These are phyloP conservation scores for Tachycineta bicolor DNA, from an alignment of 2,113 vertebrate genomes.

Conservation along the genomic window DNA sequence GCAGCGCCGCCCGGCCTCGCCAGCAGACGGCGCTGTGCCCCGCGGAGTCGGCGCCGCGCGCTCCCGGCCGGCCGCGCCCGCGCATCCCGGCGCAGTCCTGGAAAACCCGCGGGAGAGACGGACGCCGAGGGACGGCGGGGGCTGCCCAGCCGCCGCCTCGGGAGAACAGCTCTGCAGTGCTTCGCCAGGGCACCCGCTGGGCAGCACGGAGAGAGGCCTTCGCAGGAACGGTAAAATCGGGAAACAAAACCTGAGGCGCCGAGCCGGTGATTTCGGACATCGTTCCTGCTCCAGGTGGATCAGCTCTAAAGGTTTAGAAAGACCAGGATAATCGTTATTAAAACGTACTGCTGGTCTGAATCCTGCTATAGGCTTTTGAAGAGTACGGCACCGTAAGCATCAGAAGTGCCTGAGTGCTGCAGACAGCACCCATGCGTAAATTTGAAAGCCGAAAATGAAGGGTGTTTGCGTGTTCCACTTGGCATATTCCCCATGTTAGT, in stretches of 20 bases:
- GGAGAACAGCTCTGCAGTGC: background rate
- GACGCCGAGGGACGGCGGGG: no score
- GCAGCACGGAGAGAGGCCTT: background rate
- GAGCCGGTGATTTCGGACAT: background rate
- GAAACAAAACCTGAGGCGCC: background rate
- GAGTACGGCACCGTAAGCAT: background rate
- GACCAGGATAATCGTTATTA: background rate
- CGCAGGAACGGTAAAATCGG: accelerated
- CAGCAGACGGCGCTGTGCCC: conserved; percentile 22
- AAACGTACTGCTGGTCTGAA: background rate
- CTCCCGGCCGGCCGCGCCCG: no score
- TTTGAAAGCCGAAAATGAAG: background rate
- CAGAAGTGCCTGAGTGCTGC: background rate
- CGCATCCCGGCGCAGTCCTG: no score
- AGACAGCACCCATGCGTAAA: background rate
- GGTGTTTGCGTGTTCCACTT: background rate
- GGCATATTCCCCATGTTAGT: accelerated
- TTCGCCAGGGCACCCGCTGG: accelerated
- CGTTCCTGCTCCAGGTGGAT: background rate
- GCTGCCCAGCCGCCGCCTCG: background rate
- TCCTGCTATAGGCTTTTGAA: background rate
- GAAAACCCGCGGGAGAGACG: accelerated
- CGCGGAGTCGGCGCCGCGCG: background rate
- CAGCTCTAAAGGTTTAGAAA: background rate
- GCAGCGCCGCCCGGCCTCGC: background rate